Conservation (phyloP, 2,888 invertebrate species). For the Acanthosepion esculentum region DNA sequence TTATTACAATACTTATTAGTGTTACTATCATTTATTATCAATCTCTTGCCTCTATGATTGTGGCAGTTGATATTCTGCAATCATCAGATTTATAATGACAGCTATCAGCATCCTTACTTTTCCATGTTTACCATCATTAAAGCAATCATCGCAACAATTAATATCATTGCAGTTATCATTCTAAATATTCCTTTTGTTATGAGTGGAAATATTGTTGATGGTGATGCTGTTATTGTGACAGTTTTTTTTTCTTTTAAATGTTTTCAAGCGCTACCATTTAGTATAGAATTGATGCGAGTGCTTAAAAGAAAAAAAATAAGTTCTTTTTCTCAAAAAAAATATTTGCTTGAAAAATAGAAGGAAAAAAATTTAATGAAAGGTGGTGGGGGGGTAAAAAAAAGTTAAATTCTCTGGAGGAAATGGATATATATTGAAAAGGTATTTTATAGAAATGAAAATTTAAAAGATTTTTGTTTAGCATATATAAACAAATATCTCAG, state of each 20-base stretch:
- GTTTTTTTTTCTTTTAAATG: not conserved
- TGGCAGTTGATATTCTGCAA: too few species aligned
- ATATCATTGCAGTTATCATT: not conserved
- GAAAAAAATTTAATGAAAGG: not conserved
- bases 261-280: not conserved
- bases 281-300: not conserved
- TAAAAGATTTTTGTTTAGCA: not conserved
- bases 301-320: not conserved
- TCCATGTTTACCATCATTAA: not conserved
- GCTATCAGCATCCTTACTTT: too few species aligned
- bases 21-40: too few species aligned
- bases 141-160: not conserved
- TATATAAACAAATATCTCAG: not conserved
- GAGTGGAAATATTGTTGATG: not conserved
- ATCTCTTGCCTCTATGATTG: too few species aligned
- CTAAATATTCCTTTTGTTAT: not conserved
- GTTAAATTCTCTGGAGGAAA: not conserved
- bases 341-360: not conserved
- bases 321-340: not conserved
- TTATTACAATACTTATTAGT: too few species aligned
- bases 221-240: not conserved
- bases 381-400: not conserved
- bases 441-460: constrained; percentile 19
- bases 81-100: too few species aligned
- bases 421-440: not conserved